Conservation (phyloP, 2,888 invertebrate species). For the Pheosia tremula region DNA sequence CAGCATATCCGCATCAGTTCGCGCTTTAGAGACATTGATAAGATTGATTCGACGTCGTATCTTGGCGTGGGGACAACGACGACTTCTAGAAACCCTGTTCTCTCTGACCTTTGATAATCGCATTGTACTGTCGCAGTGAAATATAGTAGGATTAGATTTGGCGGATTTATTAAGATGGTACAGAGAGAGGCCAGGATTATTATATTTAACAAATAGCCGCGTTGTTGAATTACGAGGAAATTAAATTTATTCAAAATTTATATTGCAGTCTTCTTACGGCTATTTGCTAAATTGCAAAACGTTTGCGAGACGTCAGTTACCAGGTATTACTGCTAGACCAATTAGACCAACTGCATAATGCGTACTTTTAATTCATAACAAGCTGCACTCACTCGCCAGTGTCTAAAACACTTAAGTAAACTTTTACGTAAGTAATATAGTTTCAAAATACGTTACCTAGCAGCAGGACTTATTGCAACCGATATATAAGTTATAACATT, state of each 20-base stretch:
- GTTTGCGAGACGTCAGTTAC: constrained; percentile 20
- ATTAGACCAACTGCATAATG: constrained; percentile 38
- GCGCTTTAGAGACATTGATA: constrained; percentile 45
- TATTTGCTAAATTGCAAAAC: constrained; percentile 14
- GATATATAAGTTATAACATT: constrained; percentile 21
- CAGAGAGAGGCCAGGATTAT: constrained; percentile 16
- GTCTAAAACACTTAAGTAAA: constrained; percentile 27
- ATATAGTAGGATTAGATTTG: constrained; percentile 24
- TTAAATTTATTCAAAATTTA: background rate
- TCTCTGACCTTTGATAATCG: constrained; percentile 42
- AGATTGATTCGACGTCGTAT: constrained; percentile 50
- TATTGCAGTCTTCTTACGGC: background rate
- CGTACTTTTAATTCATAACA: constrained; percentile 38
- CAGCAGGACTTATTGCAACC: constrained; percentile 28
- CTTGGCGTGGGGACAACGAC: constrained; percentile 33
- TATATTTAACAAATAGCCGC: constrained; percentile 15
- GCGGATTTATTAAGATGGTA: constrained; percentile 23
- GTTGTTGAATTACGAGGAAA: background rate
- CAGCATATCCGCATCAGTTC: constrained; percentile 50
- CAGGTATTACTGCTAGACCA: constrained; percentile 18
- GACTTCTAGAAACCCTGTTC: constrained; percentile 35
- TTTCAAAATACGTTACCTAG: constrained; percentile 26
- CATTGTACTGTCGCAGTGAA: constrained; percentile 22
- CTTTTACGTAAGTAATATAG: constrained; percentile 32
- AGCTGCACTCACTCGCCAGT: constrained; percentile 23